Base-by-base conservation (phyloP, 2,888 invertebrate species). In the Amiota mariae region DNA sequence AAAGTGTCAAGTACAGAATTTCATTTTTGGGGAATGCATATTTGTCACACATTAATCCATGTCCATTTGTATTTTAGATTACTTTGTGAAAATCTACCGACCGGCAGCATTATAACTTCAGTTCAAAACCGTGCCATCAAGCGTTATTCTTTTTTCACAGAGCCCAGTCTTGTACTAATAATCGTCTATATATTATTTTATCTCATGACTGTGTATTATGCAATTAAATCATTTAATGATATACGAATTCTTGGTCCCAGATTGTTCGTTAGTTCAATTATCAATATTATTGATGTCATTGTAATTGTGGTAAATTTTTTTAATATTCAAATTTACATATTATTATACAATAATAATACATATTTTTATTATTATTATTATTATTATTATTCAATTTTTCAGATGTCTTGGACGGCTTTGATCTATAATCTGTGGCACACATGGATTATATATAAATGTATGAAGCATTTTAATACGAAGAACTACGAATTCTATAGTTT, bases 401-500 rank as follows among this genome's bases (percentile, higher is more conserved):
- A 80, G 79, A 1, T 70, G 1, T 46, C 73, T 10, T 75, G 66
- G 8, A 0, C 73, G 12, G 4, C 75, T 51, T 8, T 79, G 1
- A 0, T 51, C 0, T 74, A 78, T 3, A 36, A 78, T 2, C 12
- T 72, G 8, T 10, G 51, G 20, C 73, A 78, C 12, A 6, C 36
- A 6, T 8, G 13, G 0, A 9, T 73, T 6, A 36, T 71, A 24
- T 24, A 79, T 0, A 20, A 59, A 11, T 59, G 15, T 12, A 11
- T 59, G 9, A 9, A 20, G 12, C 20, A 59, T 4, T 2, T 12
- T 47, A n/a, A 70, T 11, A 51, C n/a, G 0, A 20, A 24, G 2
- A n/a, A 18, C n/a, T 20, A 76, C 18, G 9, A 56, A 1, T 78
- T 59, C 24, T 36, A 78, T 1, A 79, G 71, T 13, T 56, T 83